These are phyloP conservation scores for Pseudomyrmex dendroicus DNA, from an alignment of 1,140 invertebrate species.

Conservation along the genomic window DNA sequence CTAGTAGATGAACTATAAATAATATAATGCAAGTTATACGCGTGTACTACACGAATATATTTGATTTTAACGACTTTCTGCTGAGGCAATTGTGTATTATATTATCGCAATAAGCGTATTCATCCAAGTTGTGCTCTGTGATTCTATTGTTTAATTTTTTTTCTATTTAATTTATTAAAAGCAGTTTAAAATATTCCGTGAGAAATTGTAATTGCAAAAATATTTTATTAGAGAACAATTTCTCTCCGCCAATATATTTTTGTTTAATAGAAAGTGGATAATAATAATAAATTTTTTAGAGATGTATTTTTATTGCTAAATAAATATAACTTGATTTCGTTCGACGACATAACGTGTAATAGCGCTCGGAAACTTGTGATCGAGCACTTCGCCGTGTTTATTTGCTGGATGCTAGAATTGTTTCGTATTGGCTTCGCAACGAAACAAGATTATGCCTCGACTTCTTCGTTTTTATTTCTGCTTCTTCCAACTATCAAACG, in stretches of 20 bases:
- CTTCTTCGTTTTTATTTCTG: slow-evolving; percentile 53
- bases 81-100: neutral
- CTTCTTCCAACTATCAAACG: slow-evolving; percentile 18
- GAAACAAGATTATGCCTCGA: slow-evolving; percentile 57
- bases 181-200: slow-evolving; percentile 11
- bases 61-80: slow-evolving; percentile 26
- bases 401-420: slow-evolving; percentile 41
- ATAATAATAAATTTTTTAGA: neutral
- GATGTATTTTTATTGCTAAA: slow-evolving; percentile 38
- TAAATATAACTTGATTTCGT: slow-evolving; percentile 19
- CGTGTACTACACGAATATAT: neutral
- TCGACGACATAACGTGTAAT: slow-evolving; percentile 41
- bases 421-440: slow-evolving; percentile 49
- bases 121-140: neutral
- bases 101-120: neutral
- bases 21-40: neutral
- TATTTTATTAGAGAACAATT: slow-evolving; percentile 13
- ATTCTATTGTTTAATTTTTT: slow-evolving; percentile 23
- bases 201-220: slow-evolving; percentile 4
- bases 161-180: slow-evolving; percentile 15
- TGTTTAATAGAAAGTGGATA: slow-evolving; percentile 13
- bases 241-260: neutral
- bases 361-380: slow-evolving; percentile 28
- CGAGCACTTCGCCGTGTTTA: slow-evolving; percentile 34
- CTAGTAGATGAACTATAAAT: neutral